These are phyloP conservation scores for Dipodomys stephensi DNA, from an alignment of 2,113 vertebrate genomes.

Conservation along the genomic window DNA sequence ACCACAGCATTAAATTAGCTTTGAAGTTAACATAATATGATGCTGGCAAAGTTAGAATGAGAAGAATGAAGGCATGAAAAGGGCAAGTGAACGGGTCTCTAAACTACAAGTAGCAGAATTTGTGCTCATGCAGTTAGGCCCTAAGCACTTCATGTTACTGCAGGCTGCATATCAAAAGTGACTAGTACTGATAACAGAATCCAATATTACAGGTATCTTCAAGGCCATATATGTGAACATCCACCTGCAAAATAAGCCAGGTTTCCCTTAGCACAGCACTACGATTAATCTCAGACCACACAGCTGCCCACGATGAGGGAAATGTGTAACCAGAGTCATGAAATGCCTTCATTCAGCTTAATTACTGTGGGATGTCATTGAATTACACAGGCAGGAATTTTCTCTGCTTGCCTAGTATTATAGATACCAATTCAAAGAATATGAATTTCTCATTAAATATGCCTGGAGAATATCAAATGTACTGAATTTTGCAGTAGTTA, in stretches of 20 bases:
- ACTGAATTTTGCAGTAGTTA: background rate
- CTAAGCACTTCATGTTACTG: background rate
- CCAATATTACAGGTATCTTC: background rate
- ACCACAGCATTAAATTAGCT: background rate
- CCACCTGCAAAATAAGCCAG: background rate
- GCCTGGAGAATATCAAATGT: background rate
- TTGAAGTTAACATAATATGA: background rate
- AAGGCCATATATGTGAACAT: background rate
- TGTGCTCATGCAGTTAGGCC: background rate
- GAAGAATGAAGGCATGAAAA: background rate
- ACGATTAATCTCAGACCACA: background rate
- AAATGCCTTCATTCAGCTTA: background rate
- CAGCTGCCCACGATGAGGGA: background rate
- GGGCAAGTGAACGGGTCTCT: background rate
- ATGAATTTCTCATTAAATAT: background rate
- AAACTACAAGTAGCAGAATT: background rate
- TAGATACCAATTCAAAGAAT: background rate
- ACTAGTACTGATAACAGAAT: background rate
- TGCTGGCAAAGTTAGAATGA: background rate
- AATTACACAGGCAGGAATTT: slow-evolving; percentile 3
- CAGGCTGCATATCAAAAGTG: background rate
- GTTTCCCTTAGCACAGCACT: background rate
- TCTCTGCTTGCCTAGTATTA: background rate
- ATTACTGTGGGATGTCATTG: background rate
- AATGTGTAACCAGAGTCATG: background rate